Percentiles rank a stretch among this genome's conserved stretches.
phyloP scores from a whole-genome alignment of 1,140 invertebrate species.

The Calliopsis andreniformis region DNA sequence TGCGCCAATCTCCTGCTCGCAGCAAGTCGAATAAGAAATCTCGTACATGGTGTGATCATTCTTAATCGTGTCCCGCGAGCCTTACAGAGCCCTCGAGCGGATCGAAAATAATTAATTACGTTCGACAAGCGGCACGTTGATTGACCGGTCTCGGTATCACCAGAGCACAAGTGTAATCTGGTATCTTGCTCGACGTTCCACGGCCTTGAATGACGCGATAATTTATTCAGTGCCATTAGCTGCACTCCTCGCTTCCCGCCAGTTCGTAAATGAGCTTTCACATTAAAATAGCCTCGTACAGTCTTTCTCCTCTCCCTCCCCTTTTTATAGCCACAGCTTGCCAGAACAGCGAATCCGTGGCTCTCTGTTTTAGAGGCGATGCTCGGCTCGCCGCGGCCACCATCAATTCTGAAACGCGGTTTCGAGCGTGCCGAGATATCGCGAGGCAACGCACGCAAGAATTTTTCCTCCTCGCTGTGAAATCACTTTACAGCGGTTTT shows the following conservation, averaged over 20 bases:
- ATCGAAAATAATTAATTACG: slow-evolving; percentile 26
- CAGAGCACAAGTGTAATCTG: not conserved
- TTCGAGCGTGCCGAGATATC: no score
- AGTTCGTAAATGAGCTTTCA: slow-evolving; percentile 21
- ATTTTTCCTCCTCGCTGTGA: no score
- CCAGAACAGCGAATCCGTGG: not conserved
- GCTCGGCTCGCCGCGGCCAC: not conserved
- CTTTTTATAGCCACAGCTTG: not conserved
- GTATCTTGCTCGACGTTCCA: slow-evolving; percentile 11
- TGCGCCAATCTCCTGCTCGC: no score
- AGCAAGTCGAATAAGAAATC: not conserved
- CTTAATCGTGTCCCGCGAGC: not conserved
- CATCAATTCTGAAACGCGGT: not conserved
- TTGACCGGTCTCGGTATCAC: not conserved
- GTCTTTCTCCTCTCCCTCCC: not conserved
- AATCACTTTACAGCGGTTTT: no score
- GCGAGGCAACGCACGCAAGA: no score
- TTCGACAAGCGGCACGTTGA: slow-evolving; percentile 13
- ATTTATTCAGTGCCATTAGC: slow-evolving; percentile 40
- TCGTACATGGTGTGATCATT: not conserved
- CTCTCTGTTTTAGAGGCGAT: not conserved
- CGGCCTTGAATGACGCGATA: slow-evolving; percentile 16
- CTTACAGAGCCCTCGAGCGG: no score
- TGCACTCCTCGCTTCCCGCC: not conserved
- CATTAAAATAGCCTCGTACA: not conserved